phyloP scores from a whole-genome alignment of 2,888 invertebrate genomes.

The Sycophila texana region DNA sequence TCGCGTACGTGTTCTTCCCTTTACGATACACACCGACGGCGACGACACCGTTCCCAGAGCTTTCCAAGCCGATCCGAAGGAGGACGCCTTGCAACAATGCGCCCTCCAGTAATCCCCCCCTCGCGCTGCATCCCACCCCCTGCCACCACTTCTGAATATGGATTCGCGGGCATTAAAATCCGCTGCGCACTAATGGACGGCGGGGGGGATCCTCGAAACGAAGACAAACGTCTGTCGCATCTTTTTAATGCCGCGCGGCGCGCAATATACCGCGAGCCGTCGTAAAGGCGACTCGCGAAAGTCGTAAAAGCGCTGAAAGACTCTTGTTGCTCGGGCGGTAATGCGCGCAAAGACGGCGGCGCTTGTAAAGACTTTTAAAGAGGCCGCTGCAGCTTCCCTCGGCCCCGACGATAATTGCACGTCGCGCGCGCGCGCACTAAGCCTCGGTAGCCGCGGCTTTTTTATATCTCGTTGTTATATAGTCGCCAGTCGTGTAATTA shows the following conservation, averaged over 20 bases:
- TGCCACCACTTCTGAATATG: background rate
- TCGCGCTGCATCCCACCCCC: background rate
- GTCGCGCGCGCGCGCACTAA: background rate
- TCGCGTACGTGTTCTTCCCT: no score
- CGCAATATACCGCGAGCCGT: conserved; percentile 45
- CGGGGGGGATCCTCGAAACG: conserved; percentile 34
- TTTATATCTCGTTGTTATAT: no score
- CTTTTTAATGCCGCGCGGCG: conserved; percentile 33
- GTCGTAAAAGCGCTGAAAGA: conserved; percentile 70
- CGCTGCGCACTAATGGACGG: conserved; percentile 50
- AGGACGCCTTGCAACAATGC: no score
- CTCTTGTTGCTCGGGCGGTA: conserved; percentile 43
- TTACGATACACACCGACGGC: no score
- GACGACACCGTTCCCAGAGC: no score
- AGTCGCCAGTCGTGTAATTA: conserved; percentile 17
- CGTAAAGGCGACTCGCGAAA: conserved; percentile 66
- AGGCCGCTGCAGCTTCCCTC: conserved; percentile 29
- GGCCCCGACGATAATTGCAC: conserved; percentile 49
- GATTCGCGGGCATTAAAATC: conserved; percentile 46
- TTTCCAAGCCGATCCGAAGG: no score
- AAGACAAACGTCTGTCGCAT: conserved; percentile 52
- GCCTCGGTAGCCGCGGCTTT: background rate
- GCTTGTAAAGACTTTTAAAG: conserved; percentile 54
- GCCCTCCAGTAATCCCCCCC: no score
- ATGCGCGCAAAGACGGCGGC: background rate